These are phyloP conservation scores for Drosophila barbarae DNA, from an alignment of 2,888 invertebrate genomes.

Conservation along the genomic window DNA sequence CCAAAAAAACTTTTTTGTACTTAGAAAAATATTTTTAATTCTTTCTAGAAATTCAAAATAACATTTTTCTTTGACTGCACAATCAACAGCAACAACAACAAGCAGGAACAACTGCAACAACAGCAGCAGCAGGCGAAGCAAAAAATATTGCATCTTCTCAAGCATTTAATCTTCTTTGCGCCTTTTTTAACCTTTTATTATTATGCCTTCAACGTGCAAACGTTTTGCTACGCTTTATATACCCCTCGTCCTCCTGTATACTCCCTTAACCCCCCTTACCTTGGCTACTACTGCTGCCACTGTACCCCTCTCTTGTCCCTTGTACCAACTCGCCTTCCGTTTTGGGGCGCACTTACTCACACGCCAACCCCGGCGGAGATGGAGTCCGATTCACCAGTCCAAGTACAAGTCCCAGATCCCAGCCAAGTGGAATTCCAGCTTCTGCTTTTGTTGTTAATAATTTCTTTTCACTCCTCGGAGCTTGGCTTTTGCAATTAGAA, in stretches of 20 bases:
- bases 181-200: slow-evolving; percentile 76
- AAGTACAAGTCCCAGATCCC: slow-evolving; percentile 32
- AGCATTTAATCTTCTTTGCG: slow-evolving; percentile 77
- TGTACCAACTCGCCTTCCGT: slow-evolving; percentile 55
- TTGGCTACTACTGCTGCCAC: no score
- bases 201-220: slow-evolving; percentile 76
- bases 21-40: background rate
- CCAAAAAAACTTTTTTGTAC: background rate
- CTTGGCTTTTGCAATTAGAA: slow-evolving; percentile 77
- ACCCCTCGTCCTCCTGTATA: slow-evolving; percentile 13
- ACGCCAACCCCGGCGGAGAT: slow-evolving; percentile 54
- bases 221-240: slow-evolving; percentile 72
- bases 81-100: slow-evolving; percentile 21
- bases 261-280: slow-evolving; percentile 4
- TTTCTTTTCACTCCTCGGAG: slow-evolving; percentile 68
- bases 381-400: slow-evolving; percentile 14
- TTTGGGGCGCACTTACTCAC: slow-evolving; percentile 71
- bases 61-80: background rate
- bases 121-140: slow-evolving; percentile 38
- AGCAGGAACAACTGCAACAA: slow-evolving; percentile 25
- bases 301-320: background rate
- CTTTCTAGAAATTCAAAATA: no score
- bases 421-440: slow-evolving; percentile 47
- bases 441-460: slow-evolving; percentile 73
- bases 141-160: slow-evolving; percentile 74